A percentile compares a stretch with the other conserved stretches of the same genome.
phyloP scores from a whole-genome alignment of 2,797 vertebrate genomes.

The Eleutherodactylus coqui region DNA sequence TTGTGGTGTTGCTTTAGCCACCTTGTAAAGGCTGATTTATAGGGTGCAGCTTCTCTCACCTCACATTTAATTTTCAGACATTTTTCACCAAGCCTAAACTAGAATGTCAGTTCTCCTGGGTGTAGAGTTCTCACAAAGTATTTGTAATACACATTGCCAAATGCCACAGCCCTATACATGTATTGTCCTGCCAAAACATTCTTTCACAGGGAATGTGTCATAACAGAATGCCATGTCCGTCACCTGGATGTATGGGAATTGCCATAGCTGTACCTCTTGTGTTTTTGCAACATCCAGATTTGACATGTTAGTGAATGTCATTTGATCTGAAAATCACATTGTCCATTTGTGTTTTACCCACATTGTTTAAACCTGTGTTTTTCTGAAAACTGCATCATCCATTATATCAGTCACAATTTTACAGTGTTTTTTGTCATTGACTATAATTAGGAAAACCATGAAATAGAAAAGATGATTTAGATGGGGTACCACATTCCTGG shows the following conservation, averaged over 20 bases:
- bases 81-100: conserved; percentile 34
- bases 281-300: background rate
- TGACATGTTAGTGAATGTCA: background rate
- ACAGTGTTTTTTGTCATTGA: too few relatives aligned
- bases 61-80: conserved; percentile 17
- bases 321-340: background rate
- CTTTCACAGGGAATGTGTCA: conserved; percentile 4
- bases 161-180: conserved; percentile 21
- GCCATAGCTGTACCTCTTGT: background rate
- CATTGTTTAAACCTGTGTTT: background rate
- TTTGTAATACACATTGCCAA: conserved; percentile 16
- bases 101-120: background rate
- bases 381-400: background rate
- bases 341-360: background rate
- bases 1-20: background rate
- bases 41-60: conserved; percentile 1
- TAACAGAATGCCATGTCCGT: conserved; percentile 6
- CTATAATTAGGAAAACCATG: too few relatives aligned
- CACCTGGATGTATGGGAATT: background rate
- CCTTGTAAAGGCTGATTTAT: conserved; percentile 11
- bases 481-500: too few relatives aligned
- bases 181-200: conserved; percentile 15
- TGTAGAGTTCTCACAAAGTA: background rate
- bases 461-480: too few relatives aligned
- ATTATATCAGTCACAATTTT: too few relatives aligned